Base-by-base conservation (phyloP, 2,888 invertebrate genomes). In the Oscheius sp. region DNA sequence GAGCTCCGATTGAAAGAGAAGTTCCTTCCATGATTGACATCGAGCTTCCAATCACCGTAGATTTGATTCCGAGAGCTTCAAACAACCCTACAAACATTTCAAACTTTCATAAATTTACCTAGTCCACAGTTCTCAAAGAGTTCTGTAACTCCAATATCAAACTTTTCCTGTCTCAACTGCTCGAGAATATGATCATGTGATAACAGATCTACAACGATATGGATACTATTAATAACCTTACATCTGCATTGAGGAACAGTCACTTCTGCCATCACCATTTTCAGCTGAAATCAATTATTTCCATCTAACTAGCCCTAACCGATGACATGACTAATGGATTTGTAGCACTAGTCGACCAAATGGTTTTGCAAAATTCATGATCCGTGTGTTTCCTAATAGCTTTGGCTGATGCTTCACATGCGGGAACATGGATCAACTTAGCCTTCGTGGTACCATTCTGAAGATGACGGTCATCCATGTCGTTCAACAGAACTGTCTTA, bases 101-200 rank as follows among this genome's bases (percentile, higher is more conserved):
- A n/a, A n/a, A n/a, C n/a, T n/a, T n/a, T n/a, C n/a, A n/a, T n/a
- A n/a, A n/a, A n/a, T n/a, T 32, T 38, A 64, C 64, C 49, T 17
- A 66, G n/a, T 2, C 49, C 66, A 28, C 49, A 56, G 17, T 20
- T 41, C 2, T 61, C 57, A n/a, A 57, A 66, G n/a, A 36, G 14
- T 57, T 66, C 66, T 2, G 66, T 66, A 14, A 66, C 41, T 20
- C 57, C 66, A 28, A 66, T 36, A 44, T 56, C 57, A 47, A 66
- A 66, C 22, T 66, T 57, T 24, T 63, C 63, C 12, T 49, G 14
- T 33, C 24, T 49, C 33, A 63, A 33, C 9, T 17, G 9, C 3
- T 51, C 24, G 6, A 63, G 20, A 22, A 63, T 24, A 14, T 49
- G 50, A 22, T 32, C 26, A 33, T 50, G 63, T 22, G 36, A 12